phyloP scores from a whole-genome alignment of 2,797 vertebrate genomes.

The Pangasius larnaudii region DNA sequence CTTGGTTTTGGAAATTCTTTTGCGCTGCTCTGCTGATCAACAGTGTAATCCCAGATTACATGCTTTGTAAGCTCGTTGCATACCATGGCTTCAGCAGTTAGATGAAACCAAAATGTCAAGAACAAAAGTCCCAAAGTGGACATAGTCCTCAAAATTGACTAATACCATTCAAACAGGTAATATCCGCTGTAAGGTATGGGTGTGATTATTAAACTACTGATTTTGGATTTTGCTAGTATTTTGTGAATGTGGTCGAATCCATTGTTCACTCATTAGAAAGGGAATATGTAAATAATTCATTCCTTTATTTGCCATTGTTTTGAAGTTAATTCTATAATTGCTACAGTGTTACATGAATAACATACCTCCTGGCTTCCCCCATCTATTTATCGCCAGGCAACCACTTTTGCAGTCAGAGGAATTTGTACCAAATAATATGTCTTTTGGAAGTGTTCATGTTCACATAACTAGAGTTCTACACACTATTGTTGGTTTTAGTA shows the following conservation, averaged over 20 bases:
- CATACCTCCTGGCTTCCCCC: neutral
- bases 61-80: too few species aligned
- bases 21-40: neutral
- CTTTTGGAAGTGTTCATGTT: conserved; percentile 9
- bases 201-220: neutral
- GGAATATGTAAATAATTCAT: neutral
- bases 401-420: neutral
- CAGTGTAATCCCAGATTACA: neutral
- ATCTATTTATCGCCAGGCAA: conserved; percentile 3
- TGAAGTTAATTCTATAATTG: neutral
- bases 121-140: neutral
- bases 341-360: conserved; percentile 1
- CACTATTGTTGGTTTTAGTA: neutral
- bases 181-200: neutral
- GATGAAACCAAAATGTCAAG: too few species aligned
- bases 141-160: neutral
- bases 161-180: neutral
- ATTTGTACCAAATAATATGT: neutral
- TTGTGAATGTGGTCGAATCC: neutral
- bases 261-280: neutral
- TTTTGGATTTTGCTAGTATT: neutral
- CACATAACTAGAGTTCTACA: neutral
- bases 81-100: too few species aligned
- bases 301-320: neutral
- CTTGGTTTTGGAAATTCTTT: neutral